Conservation (phyloP, 1,140 invertebrate species). For the Drosophila sproati region DNA sequence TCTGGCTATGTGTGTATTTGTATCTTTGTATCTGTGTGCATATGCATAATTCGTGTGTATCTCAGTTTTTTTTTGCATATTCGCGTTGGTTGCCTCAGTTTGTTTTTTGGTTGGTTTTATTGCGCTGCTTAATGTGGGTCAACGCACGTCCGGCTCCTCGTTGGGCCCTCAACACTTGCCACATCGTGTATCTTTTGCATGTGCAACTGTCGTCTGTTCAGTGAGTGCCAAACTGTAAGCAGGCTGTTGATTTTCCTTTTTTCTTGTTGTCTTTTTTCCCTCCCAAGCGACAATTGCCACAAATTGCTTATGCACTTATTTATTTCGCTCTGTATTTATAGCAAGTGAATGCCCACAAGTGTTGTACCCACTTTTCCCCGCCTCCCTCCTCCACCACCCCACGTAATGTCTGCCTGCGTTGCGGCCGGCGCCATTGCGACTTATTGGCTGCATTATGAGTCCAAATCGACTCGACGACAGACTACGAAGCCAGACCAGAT, state of each 20-base stretch:
- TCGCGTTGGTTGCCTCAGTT: constrained; percentile 31
- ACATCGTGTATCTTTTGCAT: constrained; percentile 76
- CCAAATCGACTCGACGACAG: constrained; percentile 27
- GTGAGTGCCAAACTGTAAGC: constrained; percentile 60
- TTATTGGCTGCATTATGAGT: constrained; percentile 52
- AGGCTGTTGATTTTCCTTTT: constrained; percentile 3
- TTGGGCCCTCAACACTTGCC: constrained; percentile 40
- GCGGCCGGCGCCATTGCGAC: constrained; percentile 28
- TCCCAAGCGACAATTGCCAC: constrained; percentile 66
- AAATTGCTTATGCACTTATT: constrained; percentile 69
- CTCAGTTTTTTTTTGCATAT: constrained; percentile 40
- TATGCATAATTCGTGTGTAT: constrained; percentile 44
- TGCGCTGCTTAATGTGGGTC: constrained; percentile 63
- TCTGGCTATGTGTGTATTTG: constrained; percentile 32
- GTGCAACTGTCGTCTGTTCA: constrained; percentile 50
- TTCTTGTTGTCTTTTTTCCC: constrained; percentile 15
- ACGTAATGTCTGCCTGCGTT: background rate
- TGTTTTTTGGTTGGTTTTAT: constrained; percentile 20
- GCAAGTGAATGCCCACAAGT: constrained; percentile 75
- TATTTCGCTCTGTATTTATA: constrained; percentile 62
- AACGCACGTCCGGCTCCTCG: constrained; percentile 62
- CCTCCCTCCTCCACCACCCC: background rate
- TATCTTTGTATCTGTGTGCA: constrained; percentile 37
- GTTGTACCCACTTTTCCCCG: background rate
- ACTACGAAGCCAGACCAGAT: constrained; percentile 1